Conservation (phyloP, 1,140 invertebrate species). For the Nomia melanderi region DNA sequence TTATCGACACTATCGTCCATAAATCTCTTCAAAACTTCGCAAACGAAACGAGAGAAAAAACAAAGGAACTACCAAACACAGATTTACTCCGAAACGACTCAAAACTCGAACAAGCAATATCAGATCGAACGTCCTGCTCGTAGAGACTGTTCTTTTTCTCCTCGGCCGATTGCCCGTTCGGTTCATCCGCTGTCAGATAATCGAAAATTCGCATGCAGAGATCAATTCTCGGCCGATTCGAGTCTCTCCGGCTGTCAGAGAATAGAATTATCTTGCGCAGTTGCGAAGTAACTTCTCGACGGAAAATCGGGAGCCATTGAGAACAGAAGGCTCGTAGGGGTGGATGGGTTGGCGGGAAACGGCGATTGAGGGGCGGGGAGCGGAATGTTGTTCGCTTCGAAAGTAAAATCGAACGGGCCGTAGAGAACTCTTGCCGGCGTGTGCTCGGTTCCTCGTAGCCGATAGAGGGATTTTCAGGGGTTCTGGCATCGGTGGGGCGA, state of each 20-base stretch:
- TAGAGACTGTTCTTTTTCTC: too few species aligned
- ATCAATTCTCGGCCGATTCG: background rate
- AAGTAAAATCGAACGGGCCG: conserved; percentile 13
- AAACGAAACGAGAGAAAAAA: too few species aligned
- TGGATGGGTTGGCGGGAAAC: background rate
- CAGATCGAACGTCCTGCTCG: too few species aligned
- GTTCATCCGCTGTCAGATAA: background rate
- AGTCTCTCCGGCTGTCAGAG: background rate
- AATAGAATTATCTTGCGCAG: background rate
- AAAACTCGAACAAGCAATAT: too few species aligned
- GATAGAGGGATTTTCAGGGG: conserved; percentile 53
- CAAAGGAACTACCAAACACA: too few species aligned
- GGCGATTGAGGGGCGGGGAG: background rate
- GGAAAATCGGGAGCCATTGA: background rate
- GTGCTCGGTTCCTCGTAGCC: conserved; percentile 30
- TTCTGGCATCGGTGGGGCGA: conserved; percentile 28
- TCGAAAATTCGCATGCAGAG: background rate
- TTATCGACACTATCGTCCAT: too few species aligned
- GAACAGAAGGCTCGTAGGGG: background rate
- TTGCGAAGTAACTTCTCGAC: background rate
- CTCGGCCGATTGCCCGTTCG: background rate
- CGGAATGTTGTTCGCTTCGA: background rate
- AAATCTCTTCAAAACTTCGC: too few species aligned
- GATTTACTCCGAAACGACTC: too few species aligned
- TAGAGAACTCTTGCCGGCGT: conserved; percentile 21